Evolutionary conservation across 2,888 invertebrate species (phyloP).

Genomic region (Agrotis ipsilon): DNA sequence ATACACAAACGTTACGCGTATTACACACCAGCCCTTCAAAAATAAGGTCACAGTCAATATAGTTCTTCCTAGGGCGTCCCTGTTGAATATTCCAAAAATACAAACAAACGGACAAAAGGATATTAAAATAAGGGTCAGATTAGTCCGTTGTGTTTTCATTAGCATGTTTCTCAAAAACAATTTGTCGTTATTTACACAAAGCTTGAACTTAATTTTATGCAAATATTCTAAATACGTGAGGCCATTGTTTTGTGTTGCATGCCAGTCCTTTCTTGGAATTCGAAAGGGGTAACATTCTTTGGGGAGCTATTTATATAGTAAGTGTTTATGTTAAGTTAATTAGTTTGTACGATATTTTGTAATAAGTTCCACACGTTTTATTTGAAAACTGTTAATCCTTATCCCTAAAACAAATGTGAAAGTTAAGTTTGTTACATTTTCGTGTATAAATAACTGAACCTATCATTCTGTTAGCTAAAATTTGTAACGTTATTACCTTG

Average conservation of each 20-base stretch:
- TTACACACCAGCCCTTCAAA: too few relatives aligned
- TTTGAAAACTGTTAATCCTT: too few relatives aligned
- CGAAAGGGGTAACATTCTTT: slow-evolving; percentile 46
- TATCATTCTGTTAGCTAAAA: too few relatives aligned
- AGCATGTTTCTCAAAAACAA: slow-evolving; percentile 64
- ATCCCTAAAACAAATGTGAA: too few relatives aligned
- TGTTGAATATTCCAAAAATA: slow-evolving; percentile 2
- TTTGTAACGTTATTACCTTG: too few relatives aligned
- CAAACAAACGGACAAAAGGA: slow-evolving; percentile 28
- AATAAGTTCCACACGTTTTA: slow-evolving; percentile 2
- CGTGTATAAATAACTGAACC: too few relatives aligned
- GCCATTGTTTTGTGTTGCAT: slow-evolving; percentile 49
- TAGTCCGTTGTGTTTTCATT: slow-evolving; percentile 55
- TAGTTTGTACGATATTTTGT: slow-evolving; percentile 8
- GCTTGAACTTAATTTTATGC: slow-evolving; percentile 71
- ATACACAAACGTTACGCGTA: too few relatives aligned
- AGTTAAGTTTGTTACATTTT: too few relatives aligned
- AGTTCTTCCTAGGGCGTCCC: too few relatives aligned
- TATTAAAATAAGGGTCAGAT: slow-evolving; percentile 32
- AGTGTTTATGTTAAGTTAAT: slow-evolving; percentile 25
- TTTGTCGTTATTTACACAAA: slow-evolving; percentile 62
- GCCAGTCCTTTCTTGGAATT: slow-evolving; percentile 61
- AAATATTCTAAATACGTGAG: slow-evolving; percentile 70
- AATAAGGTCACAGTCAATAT: too few relatives aligned
- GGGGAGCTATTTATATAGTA: slow-evolving; percentile 17